Conservation (phyloP, 2,797 vertebrate genomes). For the Bucorvus abyssinicus region DNA sequence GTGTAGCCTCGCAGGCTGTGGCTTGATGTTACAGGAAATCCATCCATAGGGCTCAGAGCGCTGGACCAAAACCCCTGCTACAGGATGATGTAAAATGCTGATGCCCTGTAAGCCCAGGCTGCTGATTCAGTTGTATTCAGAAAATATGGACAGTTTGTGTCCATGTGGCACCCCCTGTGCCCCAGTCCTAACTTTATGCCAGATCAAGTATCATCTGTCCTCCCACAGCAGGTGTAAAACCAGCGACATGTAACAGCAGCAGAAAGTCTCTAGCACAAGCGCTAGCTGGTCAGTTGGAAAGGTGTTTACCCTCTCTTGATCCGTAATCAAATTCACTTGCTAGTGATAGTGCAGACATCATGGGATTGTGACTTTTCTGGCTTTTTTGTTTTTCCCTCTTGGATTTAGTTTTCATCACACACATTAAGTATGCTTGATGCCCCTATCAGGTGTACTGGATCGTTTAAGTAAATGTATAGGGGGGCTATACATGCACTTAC, state of each 20-base stretch:
- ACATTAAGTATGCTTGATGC: not conserved
- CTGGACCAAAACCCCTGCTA: not conserved
- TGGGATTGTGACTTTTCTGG: not conserved
- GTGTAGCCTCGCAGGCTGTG: fast-evolving
- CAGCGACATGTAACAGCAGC: not conserved
- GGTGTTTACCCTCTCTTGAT: not conserved
- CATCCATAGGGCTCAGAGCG: not conserved
- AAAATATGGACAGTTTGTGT: not conserved
- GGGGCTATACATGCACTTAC: not conserved
- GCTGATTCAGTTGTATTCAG: fast-evolving
- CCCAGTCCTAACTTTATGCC: not conserved
- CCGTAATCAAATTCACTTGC: not conserved
- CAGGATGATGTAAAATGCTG: not conserved
- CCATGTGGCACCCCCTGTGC: not conserved
- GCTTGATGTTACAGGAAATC: not conserved
- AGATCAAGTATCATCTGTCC: not conserved
- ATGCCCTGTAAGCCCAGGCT: not conserved
- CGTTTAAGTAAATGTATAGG: not conserved
- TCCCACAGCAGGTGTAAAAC: not conserved
- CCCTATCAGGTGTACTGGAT: not conserved
- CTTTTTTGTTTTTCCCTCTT: not conserved
- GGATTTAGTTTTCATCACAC: not conserved
- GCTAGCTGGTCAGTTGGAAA: not conserved
- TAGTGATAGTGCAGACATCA: not conserved
- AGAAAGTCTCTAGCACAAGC: not conserved